phyloP scores from a whole-genome alignment of 2,888 invertebrate genomes.

The Sphaerophoria rueppellii region DNA sequence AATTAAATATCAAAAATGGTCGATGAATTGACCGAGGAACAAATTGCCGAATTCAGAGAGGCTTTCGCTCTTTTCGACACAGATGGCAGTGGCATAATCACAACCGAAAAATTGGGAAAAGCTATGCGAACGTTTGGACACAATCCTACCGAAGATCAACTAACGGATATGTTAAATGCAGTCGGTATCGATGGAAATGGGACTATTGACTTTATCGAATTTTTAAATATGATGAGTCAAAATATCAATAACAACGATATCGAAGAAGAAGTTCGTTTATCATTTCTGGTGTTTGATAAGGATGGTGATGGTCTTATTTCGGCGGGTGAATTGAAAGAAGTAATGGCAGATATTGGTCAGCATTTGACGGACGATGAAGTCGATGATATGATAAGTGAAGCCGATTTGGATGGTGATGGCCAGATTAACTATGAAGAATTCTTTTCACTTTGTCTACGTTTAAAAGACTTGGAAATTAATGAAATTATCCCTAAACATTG shows the following conservation, averaged over 20 bases:
- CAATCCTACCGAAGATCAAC: slow-evolving; percentile 98
- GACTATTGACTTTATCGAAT: slow-evolving; percentile 99
- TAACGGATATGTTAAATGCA: slow-evolving; percentile 99
- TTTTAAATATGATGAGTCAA: slow-evolving; percentile 99
- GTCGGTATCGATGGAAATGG: slow-evolving; percentile 95
- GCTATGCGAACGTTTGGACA: slow-evolving; percentile 98
- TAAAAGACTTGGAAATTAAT: slow-evolving; percentile 33
- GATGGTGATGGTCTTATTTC: slow-evolving; percentile 99
- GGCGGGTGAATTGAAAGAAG: slow-evolving; percentile 97
- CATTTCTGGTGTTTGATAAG: slow-evolving; percentile 98
- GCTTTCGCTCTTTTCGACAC: slow-evolving; percentile 99
- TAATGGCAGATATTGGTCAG: slow-evolving; percentile 99
- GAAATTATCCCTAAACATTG: slow-evolving; percentile 32
- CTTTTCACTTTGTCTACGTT: slow-evolving; percentile 87
- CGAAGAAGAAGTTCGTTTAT: slow-evolving; percentile 98
- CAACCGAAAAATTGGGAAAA: slow-evolving; percentile 98
- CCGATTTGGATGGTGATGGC: slow-evolving; percentile 98
- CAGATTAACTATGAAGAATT: slow-evolving; percentile 91
- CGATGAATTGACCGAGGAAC: slow-evolving; percentile 96
- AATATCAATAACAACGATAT: slow-evolving; percentile 99
- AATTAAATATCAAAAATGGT: not conserved
- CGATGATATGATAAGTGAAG: slow-evolving; percentile 99
- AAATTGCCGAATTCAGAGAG: slow-evolving; percentile 99
- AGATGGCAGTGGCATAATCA: slow-evolving; percentile 98
- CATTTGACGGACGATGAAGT: slow-evolving; percentile 99